A percentile compares a stretch with the other conserved stretches of the same genome.
Evolutionary conservation across 2,113 vertebrate species (phyloP).

Genomic region (Melanocharis versteri): DNA sequence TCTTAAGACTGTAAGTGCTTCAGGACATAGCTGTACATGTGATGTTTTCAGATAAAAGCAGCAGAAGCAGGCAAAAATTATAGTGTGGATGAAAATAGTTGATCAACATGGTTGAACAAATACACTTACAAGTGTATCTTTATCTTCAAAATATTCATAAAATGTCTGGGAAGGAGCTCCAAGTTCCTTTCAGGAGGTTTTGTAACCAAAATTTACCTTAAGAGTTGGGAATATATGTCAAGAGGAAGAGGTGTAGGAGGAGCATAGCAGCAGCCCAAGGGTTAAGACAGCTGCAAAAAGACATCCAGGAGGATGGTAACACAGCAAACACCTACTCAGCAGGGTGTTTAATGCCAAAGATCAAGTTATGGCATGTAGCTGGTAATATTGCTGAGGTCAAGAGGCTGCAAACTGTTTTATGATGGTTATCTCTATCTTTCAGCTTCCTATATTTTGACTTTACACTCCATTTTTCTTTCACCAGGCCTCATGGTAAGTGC

Average conservation of each 20-base stretch:
- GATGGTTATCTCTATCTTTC: conserved; percentile 31
- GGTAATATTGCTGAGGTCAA: conserved; percentile 16
- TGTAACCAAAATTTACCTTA: not conserved
- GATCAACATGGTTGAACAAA: not conserved
- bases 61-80: not conserved
- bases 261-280: not conserved
- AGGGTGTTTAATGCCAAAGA: conserved; percentile 13
- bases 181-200: not conserved
- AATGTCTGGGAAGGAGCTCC: not conserved
- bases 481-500: not conserved
- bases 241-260: not conserved
- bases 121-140: not conserved
- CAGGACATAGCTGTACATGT: not conserved
- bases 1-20: not conserved
- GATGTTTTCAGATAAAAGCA: not conserved
- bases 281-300: not conserved
- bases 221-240: not conserved
- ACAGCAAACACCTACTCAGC: conserved; percentile 27
- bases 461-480: not conserved
- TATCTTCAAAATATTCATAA: not conserved
- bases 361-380: not conserved
- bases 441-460: conserved; percentile 23
- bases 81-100: not conserved
- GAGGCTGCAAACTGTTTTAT: not conserved
- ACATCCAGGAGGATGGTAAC: not conserved